Conservation (phyloP, 2,113 vertebrate genomes). For the Emydocephalus ijimae region DNA sequence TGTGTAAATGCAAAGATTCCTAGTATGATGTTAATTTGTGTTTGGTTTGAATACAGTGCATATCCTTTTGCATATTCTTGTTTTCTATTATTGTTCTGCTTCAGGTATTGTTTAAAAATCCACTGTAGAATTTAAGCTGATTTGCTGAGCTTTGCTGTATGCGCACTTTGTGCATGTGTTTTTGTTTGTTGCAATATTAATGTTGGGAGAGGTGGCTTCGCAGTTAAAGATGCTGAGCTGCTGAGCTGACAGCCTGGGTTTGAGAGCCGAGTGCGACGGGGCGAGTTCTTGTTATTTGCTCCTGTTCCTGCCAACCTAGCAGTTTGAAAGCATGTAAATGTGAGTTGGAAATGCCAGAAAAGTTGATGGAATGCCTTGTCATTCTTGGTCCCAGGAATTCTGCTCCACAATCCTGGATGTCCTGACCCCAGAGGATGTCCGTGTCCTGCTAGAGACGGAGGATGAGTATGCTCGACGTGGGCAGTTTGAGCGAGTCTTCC, state of each 20-base stretch:
- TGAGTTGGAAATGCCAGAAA: not conserved
- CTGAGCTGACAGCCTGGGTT: not conserved
- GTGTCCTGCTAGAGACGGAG: slow-evolving; percentile 84
- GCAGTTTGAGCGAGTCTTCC: slow-evolving; percentile 89
- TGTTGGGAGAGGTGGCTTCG: not conserved
- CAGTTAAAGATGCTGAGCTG: not conserved
- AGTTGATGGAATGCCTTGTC: not conserved
- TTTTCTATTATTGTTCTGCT: not conserved
- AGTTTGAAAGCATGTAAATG: not conserved
- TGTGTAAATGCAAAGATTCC: not conserved
- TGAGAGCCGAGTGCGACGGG: not conserved
- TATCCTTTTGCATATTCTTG: not conserved
- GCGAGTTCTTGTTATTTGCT: not conserved
- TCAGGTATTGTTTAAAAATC: not conserved
- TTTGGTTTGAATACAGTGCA: not conserved
- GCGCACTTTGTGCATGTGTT: not conserved
- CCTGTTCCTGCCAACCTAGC: not conserved
- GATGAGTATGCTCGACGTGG: slow-evolving; percentile 85
- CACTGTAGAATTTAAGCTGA: not conserved
- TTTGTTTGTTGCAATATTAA: not conserved
- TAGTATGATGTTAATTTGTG: not conserved
- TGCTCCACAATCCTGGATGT: slow-evolving; percentile 81
- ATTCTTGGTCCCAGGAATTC: slow-evolving; percentile 73
- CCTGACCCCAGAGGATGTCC: slow-evolving; percentile 88
- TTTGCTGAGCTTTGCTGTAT: not conserved